These are phyloP conservation scores for Muschampia staudingeri DNA, from an alignment of 2,888 invertebrate genomes.

Conservation along the genomic window DNA sequence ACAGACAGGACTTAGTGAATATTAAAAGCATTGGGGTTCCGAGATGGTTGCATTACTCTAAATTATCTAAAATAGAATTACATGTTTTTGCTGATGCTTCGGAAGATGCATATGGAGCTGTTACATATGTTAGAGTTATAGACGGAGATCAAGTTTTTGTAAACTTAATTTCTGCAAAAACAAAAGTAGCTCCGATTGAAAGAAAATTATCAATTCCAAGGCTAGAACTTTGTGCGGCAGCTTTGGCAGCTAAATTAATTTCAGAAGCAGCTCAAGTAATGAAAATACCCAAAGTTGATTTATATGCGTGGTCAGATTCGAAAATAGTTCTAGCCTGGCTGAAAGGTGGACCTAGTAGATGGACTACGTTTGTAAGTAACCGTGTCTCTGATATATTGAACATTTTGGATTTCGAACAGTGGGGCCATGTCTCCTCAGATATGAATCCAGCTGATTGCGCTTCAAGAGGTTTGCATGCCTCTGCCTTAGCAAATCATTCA, in stretches of 20 bases:
- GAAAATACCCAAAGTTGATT: not conserved
- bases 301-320: slow-evolving; percentile 28
- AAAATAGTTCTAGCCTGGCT: slow-evolving; percentile 35
- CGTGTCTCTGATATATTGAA: slow-evolving; percentile 23
- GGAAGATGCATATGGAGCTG: slow-evolving; percentile 11
- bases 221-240: slow-evolving; percentile 10
- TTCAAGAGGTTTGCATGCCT: slow-evolving; percentile 40
- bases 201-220: slow-evolving; percentile 28
- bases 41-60: slow-evolving; percentile 10
- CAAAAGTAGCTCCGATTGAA: slow-evolving; percentile 15
- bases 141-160: not conserved
- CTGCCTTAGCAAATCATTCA: not conserved
- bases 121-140: not conserved
- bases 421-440: slow-evolving; percentile 55
- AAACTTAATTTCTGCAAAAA: not conserved
- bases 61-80: not conserved
- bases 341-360: not conserved
- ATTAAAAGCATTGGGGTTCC: slow-evolving; percentile 4
- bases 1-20: not conserved
- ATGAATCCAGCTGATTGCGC: slow-evolving; percentile 71
- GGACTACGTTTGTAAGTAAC: slow-evolving; percentile 35
- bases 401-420: slow-evolving; percentile 43
- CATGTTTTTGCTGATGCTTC: slow-evolving; percentile 22
- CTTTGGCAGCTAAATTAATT: slow-evolving; percentile 4
- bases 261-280: slow-evolving; percentile 12